Evolutionary conservation across 1,140 invertebrate species (phyloP), one percentile per base, ranked within the genome.

Genomic region (Megalopta genalis): DNA sequence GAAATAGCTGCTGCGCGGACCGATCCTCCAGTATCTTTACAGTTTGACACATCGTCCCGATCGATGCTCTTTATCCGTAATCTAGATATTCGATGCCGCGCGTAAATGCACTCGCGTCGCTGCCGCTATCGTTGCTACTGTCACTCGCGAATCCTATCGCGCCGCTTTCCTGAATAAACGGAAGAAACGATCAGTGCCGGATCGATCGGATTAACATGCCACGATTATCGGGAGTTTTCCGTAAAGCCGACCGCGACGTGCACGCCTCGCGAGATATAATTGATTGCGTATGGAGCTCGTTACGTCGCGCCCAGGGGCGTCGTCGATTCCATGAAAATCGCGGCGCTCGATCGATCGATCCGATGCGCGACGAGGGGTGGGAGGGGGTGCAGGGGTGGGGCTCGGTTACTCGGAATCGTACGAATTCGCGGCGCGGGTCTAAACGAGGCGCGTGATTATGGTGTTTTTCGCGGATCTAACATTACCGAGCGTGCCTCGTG

Each of bases 391-490:
- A 14, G 49, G 49, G 16, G 14, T 1, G 14, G 49, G 4, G 52
- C 63, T 42, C 59, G 27, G 32, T 63, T 63, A 63, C 27, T 32
- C 60, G 60, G 62, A 39, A n/a, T 64, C 18, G 62, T 65, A 65
- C 63, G 39, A 65, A 65, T 65, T 65, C 63, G 37, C 39, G 8
- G 14, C 2, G 6, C 27, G 10, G 0, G 63, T 65, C 63, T 42
- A 42, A 65, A 65, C 63, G 63, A 65, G 63, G 27, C 66, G 5
- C 32, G 46, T 37, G 67, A 77, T 77, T 71, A 63, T 37, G 66
- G 52, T 42, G 57, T 32, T 63, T 60, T 77, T 16, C 23, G 63
- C 52, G 66, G 68, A 72, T 81, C 39, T 81, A 70, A 72, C 77
- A 52, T 63, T 63, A 77, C 70, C 21, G 21, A 21, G 54, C 37